phyloP scores from a whole-genome alignment of 2,797 vertebrate genomes.

The Tangara arthus region DNA sequence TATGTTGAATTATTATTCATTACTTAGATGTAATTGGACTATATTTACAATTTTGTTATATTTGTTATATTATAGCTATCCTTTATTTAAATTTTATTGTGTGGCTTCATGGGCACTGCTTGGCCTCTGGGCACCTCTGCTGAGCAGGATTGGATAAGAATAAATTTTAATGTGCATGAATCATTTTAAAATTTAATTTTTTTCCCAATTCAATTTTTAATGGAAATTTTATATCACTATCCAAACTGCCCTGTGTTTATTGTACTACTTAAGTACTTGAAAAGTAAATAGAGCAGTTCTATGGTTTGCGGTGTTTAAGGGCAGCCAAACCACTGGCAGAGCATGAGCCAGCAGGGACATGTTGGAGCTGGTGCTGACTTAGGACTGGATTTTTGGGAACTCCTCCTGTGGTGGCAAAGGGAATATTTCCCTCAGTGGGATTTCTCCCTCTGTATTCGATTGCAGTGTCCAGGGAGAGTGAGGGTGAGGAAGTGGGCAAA shows the following conservation, averaged over 20 bases:
- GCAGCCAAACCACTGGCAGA: background rate
- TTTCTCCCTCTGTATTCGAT: background rate
- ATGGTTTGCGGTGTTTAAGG: background rate
- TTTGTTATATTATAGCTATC: background rate
- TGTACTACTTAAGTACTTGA: background rate
- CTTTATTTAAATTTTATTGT: background rate
- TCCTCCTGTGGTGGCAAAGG: background rate
- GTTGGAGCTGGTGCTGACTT: background rate
- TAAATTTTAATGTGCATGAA: background rate
- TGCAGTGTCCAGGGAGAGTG: accelerated
- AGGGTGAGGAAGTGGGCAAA: accelerated
- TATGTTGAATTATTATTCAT: background rate
- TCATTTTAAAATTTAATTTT: background rate
- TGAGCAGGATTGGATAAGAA: background rate
- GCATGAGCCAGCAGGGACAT: background rate
- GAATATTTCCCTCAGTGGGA: background rate
- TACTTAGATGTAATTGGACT: background rate
- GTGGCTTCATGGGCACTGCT: background rate
- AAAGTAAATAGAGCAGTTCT: background rate
- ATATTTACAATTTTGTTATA: background rate
- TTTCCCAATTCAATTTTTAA: background rate
- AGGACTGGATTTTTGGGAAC: background rate
- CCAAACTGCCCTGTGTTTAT: background rate
- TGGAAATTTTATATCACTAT: background rate
- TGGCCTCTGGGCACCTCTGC: background rate